A percentile compares a stretch with the other conserved stretches of the same genome.
These are phyloP conservation scores for Triplophysa dalaica DNA, from an alignment of 2,113 vertebrate species.

Conservation along the genomic window DNA sequence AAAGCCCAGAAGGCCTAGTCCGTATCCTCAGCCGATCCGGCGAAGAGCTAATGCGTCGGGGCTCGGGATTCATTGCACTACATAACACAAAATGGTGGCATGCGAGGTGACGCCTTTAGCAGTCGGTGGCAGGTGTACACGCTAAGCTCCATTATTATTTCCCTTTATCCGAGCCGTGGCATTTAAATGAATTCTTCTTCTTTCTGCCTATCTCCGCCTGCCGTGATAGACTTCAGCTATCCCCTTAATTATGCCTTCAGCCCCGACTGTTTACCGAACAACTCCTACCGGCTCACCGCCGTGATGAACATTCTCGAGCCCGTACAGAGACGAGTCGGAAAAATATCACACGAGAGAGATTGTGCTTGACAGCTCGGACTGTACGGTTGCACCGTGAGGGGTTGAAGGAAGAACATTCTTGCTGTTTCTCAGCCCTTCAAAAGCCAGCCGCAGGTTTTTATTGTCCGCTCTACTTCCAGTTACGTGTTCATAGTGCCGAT, in stretches of 20 bases:
- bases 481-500: not conserved
- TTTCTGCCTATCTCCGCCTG: constrained; percentile 49
- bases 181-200: constrained; percentile 55
- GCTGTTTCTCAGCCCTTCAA: not conserved
- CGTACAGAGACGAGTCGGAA: not conserved
- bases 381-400: not conserved
- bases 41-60: not conserved
- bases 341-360: not conserved
- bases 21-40: constrained; percentile 5
- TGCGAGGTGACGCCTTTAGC: constrained; percentile 28
- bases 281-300: constrained; percentile 35
- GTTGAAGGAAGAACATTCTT: not conserved
- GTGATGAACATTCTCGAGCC: constrained; percentile 23
- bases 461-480: not conserved
- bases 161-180: constrained; percentile 48
- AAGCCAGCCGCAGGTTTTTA: not conserved
- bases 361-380: constrained; percentile 18
- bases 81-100: constrained; percentile 33
- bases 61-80: not conserved
- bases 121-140: constrained; percentile 46
- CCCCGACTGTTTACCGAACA: constrained; percentile 48
- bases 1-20: constrained; percentile 15
- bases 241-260: constrained; percentile 54
- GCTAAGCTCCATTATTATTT: constrained; percentile 54
- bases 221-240: constrained; percentile 46